These are phyloP conservation scores for Orgyia antiqua DNA, from an alignment of 2,888 invertebrate genomes.

Conservation along the genomic window DNA sequence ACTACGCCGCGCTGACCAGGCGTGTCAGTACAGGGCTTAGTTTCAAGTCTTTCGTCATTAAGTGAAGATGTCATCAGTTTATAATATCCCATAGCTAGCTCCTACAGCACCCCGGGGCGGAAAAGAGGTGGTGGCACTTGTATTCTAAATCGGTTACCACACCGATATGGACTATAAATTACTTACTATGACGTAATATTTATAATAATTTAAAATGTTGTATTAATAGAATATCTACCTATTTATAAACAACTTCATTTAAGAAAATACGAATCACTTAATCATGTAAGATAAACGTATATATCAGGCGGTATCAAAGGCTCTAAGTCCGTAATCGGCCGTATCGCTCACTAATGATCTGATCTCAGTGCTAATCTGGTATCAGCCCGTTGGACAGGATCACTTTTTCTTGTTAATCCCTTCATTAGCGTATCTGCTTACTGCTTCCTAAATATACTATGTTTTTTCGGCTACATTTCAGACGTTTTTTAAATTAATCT, in stretches of 20 bases:
- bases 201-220: not conserved
- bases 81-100: too few relatives aligned
- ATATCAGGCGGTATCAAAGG: slow-evolving; percentile 48
- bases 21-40: too few relatives aligned
- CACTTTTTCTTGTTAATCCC: slow-evolving; percentile 67
- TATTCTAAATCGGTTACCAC: too few relatives aligned
- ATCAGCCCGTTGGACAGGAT: slow-evolving; percentile 44
- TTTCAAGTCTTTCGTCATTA: too few relatives aligned
- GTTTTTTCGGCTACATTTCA: too few relatives aligned
- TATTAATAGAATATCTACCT: slow-evolving; percentile 1
- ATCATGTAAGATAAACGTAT: slow-evolving; percentile 38
- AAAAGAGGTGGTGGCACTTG: too few relatives aligned
- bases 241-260: slow-evolving; percentile 1
- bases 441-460: slow-evolving; percentile 40
- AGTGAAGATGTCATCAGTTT: too few relatives aligned
- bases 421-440: slow-evolving; percentile 61
- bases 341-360: slow-evolving; percentile 67
- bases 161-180: too few relatives aligned
- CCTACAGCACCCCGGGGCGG: too few relatives aligned
- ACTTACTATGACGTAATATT: too few relatives aligned
- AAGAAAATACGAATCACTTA: slow-evolving; percentile 26
- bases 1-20: too few relatives aligned
- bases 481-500: too few relatives aligned
- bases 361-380: slow-evolving; percentile 60
- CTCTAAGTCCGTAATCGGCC: slow-evolving; percentile 55